A percentile compares a stretch with the other conserved stretches of the same genome.
These are phyloP conservation scores for Zaprionus taronus DNA, from an alignment of 1,140 invertebrate species.

Conservation along the genomic window DNA sequence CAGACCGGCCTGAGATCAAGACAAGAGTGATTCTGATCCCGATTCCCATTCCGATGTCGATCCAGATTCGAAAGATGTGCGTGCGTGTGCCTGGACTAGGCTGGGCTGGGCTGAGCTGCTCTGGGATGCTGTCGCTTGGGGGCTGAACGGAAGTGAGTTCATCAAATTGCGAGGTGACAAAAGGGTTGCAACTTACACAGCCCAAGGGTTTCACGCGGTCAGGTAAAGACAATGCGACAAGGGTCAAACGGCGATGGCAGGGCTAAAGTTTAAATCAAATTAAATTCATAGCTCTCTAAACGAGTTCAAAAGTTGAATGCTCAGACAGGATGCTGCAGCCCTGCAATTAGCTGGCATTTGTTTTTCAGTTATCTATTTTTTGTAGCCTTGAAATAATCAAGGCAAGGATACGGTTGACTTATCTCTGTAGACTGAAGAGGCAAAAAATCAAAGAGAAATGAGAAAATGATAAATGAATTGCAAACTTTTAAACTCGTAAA, in stretches of 20 bases:
- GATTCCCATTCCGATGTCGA: neutral
- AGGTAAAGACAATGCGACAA: constrained; percentile 77
- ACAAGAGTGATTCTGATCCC: constrained; percentile 35
- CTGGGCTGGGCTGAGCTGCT: neutral
- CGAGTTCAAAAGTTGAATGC: constrained; percentile 68
- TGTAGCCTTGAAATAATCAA: neutral
- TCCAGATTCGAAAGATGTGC: constrained; percentile 14
- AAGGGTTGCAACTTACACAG: constrained; percentile 75
- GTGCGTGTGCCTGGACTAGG: constrained; percentile 3
- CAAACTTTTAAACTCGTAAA: neutral
- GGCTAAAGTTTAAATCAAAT: constrained; percentile 81
- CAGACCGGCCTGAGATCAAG: constrained; percentile 72
- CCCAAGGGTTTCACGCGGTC: constrained; percentile 44
- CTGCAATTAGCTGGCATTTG: constrained; percentile 60
- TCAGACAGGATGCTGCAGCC: constrained; percentile 28
- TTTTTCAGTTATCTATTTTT: constrained; percentile 6
- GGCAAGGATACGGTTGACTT: neutral
- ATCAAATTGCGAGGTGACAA: constrained; percentile 78
- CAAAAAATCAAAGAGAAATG: neutral
- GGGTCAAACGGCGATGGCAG: constrained; percentile 59
- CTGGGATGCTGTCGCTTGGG: constrained; percentile 19
- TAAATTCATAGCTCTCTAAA: constrained; percentile 72
- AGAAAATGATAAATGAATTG: neutral
- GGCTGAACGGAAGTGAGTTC: constrained; percentile 73
- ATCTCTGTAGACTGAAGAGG: neutral